Evolutionary conservation across 1,140 invertebrate genomes (phyloP).

Genomic region (Sipha flava): DNA sequence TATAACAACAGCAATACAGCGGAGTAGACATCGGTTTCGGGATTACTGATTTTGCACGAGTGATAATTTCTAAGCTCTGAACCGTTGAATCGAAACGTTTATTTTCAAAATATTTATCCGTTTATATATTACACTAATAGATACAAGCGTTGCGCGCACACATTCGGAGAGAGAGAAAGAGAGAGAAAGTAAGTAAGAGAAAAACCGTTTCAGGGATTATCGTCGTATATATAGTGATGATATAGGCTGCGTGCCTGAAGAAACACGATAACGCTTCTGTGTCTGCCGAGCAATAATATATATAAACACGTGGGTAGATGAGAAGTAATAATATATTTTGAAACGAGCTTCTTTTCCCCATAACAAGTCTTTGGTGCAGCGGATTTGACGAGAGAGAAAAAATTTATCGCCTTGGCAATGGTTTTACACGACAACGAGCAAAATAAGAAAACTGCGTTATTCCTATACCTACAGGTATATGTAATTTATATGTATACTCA

Average conservation of each 20-base stretch:
- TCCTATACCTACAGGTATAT: no score
- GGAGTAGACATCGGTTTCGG: no score
- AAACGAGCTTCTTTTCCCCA: neutral
- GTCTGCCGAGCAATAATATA: neutral
- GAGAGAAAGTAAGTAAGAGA: neutral
- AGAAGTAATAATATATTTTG: slow-evolving; percentile 1
- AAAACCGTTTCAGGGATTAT: neutral
- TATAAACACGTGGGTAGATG: neutral
- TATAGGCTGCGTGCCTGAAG: neutral
- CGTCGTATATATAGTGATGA: neutral
- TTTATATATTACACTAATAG: neutral
- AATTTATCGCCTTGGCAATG: neutral
- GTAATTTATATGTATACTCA: no score
- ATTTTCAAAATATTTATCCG: neutral
- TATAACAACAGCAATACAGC: no score
- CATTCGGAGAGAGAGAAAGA: no score
- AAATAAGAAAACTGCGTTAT: no score
- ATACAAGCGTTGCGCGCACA: neutral
- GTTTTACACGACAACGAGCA: neutral
- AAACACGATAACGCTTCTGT: slow-evolving; percentile 4
- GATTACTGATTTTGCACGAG: no score
- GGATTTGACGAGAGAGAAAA: neutral
- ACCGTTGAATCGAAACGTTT: neutral
- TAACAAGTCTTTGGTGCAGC: neutral
- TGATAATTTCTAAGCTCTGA: no score